A percentile compares a stretch with the other conserved stretches of the same genome.
phyloP scores from a whole-genome alignment of 2,797 vertebrate genomes.

The Hydrophis major region DNA sequence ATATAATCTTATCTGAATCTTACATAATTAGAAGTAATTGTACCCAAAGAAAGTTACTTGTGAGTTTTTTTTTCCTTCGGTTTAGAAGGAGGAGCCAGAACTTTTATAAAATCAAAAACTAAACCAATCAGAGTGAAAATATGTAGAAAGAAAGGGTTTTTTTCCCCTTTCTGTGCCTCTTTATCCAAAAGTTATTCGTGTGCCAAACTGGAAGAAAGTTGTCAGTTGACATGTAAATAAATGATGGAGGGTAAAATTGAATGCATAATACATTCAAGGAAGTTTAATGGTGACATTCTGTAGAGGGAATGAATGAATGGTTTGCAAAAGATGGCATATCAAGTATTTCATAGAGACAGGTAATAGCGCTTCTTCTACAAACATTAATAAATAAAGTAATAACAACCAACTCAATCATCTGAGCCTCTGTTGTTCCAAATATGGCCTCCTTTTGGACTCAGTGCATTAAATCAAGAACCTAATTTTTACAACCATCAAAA shows the following conservation, averaged over 20 bases:
- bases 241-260: constrained; percentile 18
- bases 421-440: background rate
- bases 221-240: constrained; percentile 29
- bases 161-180: background rate
- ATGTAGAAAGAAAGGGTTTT: background rate
- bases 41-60: background rate
- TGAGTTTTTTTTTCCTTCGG: background rate
- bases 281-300: constrained; percentile 20
- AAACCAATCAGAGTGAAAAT: background rate
- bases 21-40: background rate
- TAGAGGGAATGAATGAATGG: background rate
- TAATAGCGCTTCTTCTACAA: background rate
- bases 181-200: constrained; percentile 26
- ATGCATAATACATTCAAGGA: constrained; percentile 33
- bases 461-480: background rate
- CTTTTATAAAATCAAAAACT: background rate
- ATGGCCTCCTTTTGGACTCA: background rate
- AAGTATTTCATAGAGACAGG: background rate
- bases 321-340: background rate
- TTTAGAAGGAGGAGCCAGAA: background rate
- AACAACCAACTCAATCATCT: background rate
- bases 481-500: background rate
- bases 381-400: background rate
- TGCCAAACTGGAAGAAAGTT: constrained; percentile 21
- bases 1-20: background rate